phyloP scores from a whole-genome alignment of 2,797 vertebrate genomes.

The Mus caroli region DNA sequence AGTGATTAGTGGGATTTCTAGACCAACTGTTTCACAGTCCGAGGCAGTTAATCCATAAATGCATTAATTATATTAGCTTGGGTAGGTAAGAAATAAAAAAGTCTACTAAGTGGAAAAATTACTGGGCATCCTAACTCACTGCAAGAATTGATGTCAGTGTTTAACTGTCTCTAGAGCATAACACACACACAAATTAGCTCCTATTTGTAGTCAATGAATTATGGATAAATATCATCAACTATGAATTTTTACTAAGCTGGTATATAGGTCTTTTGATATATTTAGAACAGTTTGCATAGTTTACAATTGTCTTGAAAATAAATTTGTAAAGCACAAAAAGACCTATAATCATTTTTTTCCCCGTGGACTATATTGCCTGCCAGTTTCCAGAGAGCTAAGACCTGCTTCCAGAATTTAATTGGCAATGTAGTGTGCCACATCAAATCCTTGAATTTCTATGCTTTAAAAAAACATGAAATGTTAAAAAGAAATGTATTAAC shows the following conservation, averaged over 20 bases:
- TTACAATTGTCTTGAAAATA: constrained; percentile 76
- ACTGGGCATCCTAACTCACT: constrained; percentile 65
- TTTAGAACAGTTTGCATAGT: constrained; percentile 37
- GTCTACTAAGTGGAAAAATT: constrained; percentile 74
- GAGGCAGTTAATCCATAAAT: constrained; percentile 80
- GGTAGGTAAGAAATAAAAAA: constrained; percentile 74
- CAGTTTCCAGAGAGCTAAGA: constrained; percentile 61
- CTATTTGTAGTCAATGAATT: constrained; percentile 59
- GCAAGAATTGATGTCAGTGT: constrained; percentile 21
- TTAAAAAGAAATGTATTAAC: constrained; percentile 46
- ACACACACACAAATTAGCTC: constrained; percentile 55
- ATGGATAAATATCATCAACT: constrained; percentile 35
- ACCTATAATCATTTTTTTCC: constrained; percentile 30
- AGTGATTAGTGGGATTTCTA: constrained; percentile 77
- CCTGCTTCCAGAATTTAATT: constrained; percentile 43
- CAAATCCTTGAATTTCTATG: neutral
- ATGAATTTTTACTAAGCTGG: constrained; percentile 46
- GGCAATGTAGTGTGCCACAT: neutral
- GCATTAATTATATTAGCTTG: constrained; percentile 77
- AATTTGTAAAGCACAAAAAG: constrained; percentile 51
- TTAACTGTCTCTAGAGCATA: constrained; percentile 65
- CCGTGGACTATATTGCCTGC: constrained; percentile 19
- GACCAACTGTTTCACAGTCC: constrained; percentile 76
- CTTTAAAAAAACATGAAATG: neutral
- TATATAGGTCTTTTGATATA: constrained; percentile 42